A percentile compares a stretch with the other conserved stretches of the same genome.
These are phyloP conservation scores for Apteryx owenii DNA, from an alignment of 2,113 vertebrate species.

Conservation along the genomic window DNA sequence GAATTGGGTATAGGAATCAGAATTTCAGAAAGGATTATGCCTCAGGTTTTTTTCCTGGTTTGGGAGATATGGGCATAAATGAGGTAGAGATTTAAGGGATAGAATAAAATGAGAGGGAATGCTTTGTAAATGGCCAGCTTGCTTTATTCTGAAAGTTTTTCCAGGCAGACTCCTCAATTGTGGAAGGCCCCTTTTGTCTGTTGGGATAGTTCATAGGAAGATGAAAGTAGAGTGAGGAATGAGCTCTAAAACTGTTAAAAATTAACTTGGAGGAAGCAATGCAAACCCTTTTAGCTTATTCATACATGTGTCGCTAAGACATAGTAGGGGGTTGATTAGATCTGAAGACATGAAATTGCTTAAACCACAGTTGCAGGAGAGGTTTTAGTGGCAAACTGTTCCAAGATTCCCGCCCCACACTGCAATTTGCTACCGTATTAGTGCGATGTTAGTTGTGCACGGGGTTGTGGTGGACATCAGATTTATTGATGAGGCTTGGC, in stretches of 20 bases:
- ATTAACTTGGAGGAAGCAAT: neutral
- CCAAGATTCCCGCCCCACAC: neutral
- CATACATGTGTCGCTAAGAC: accelerated
- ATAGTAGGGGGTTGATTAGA: neutral
- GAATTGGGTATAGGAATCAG: neutral
- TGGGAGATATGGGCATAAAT: neutral
- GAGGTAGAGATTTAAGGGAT: neutral
- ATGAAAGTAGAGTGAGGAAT: neutral
- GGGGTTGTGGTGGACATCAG: neutral
- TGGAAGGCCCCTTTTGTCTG: neutral
- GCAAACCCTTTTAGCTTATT: neutral
- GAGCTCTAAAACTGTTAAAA: neutral
- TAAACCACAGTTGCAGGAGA: neutral
- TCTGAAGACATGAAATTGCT: neutral
- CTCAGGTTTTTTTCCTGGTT: neutral
- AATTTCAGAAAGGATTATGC: neutral
- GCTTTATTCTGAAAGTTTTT: neutral
- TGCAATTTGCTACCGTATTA: accelerated
- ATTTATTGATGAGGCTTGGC: neutral
- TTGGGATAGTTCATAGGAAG: neutral
- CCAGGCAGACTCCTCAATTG: neutral
- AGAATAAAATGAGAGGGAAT: neutral
- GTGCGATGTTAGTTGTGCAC: neutral
- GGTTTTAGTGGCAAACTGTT: neutral
- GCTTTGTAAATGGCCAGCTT: neutral